Conservation (phyloP, 2,888 invertebrate genomes). For the Cheiracanthium punctorium region DNA sequence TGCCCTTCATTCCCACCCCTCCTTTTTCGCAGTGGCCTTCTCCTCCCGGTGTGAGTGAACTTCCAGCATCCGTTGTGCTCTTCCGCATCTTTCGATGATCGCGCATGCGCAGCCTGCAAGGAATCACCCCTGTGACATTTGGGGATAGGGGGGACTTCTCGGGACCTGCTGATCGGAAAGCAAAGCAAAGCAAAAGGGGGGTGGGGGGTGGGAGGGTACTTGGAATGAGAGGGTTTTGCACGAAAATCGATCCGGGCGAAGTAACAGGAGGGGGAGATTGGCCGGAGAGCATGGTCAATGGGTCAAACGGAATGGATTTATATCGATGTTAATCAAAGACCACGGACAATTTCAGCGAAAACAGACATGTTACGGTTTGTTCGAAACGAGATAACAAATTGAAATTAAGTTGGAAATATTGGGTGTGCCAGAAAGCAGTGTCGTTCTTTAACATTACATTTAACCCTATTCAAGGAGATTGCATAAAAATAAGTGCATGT, state of each 20-base stretch:
- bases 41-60: slow-evolving; percentile 15
- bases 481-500: too few species aligned
- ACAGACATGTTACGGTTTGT: too few species aligned
- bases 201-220: not conserved
- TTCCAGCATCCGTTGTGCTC: slow-evolving; percentile 1
- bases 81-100: slow-evolving; percentile 25
- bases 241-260: not conserved
- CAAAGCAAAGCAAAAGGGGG: too few species aligned
- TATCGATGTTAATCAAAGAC: not conserved
- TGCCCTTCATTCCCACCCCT: slow-evolving; percentile 7
- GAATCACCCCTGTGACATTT: slow-evolving; percentile 62
- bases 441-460: too few species aligned
- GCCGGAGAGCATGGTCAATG: not conserved
- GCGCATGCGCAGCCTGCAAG: slow-evolving; percentile 39
- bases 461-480: too few species aligned
- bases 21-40: not conserved
- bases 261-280: too few species aligned
- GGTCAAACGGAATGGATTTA: not conserved
- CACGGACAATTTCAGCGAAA: too few species aligned
- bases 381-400: too few species aligned
- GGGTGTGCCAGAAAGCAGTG: too few species aligned
- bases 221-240: not conserved
- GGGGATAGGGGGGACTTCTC: not conserved
- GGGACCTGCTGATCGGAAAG: not conserved
- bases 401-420: too few species aligned